Evolutionary conservation across 2,113 vertebrate species (phyloP), one percentile per base, ranked within the genome.

Genomic region (Astur gentilis): DNA sequence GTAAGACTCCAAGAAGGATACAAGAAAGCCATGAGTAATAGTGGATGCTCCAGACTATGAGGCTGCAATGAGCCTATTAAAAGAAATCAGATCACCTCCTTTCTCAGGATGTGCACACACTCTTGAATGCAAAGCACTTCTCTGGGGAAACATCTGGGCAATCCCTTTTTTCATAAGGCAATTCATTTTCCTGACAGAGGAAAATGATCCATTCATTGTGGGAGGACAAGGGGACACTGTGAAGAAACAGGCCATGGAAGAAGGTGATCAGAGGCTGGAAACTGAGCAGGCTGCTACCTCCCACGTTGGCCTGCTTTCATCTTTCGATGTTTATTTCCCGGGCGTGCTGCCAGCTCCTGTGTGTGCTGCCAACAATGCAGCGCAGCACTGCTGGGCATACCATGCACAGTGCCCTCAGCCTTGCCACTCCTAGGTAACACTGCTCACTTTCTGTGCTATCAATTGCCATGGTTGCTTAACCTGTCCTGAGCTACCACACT

Each of bases 191-290:
- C 64, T 1, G 0, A 22, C 4, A 11, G 38, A 82, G 40, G 57
- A 73, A 73, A 90, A 31, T 4, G 45, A 58, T 87, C 65, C 29
- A 14, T 79, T 65, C 81, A 21, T n/a, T 76, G 52, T 65, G 49
- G 40, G 62, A 84, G 81, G 57, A 94, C 78, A 70, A 77, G 72
- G 76, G 71, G 55, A 87, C 34, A 16, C 70, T 79, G 69, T 85
- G 81, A 85, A 72, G 87, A 94, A 82, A 79, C 31, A 49, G 66
- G 38, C 62, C 91, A 87, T 88, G 62, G 71, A 70, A 92, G 90
- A 90, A 95, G 94, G 91, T 95, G 94, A 88, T 90, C 91, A 90
- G 90, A 90, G 86, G 61, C 66, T 95, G 85, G 95, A 95, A 95
- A 89, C 42, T 1, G 6, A 92, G 82, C 78, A 6, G 29, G 79